These are phyloP conservation scores for Phrynosoma platyrhinos DNA, from an alignment of 2,113 vertebrate genomes.

Conservation along the genomic window DNA sequence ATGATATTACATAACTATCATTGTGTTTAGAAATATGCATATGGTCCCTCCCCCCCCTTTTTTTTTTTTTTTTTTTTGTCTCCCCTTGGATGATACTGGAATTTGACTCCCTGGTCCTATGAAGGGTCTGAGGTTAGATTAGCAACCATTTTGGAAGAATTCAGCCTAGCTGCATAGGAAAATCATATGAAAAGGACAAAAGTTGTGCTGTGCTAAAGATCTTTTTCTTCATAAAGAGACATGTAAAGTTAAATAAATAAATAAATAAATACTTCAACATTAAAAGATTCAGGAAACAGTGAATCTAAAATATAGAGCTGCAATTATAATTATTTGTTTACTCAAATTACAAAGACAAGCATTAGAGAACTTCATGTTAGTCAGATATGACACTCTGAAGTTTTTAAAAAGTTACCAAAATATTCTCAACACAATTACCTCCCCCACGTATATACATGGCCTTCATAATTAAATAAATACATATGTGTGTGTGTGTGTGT, in stretches of 20 bases:
- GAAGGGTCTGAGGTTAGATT: not conserved
- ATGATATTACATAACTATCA: not conserved
- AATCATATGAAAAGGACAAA: not conserved
- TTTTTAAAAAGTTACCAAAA: conserved; percentile 31
- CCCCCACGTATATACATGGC: too few relatives aligned
- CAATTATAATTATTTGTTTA: not conserved
- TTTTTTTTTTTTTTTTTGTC: too few relatives aligned
- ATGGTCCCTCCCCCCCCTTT: rapidly evolving
- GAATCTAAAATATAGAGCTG: not conserved
- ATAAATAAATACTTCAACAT: not conserved
- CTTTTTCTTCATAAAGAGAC: not conserved
- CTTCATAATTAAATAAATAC: too few relatives aligned
- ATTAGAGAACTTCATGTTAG: conserved; percentile 7
- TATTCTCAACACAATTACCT: not conserved
- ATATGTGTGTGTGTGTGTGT: not conserved
- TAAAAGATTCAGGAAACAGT: not conserved
- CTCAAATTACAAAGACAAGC: not conserved
- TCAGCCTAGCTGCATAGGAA: not conserved
- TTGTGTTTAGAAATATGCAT: rapidly evolving
- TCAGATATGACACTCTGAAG: conserved; percentile 21
- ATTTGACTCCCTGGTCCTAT: rapidly evolving
- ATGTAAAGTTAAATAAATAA: not conserved
- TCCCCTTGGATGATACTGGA: rapidly evolving
- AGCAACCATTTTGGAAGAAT: rapidly evolving
- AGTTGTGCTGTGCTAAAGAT: not conserved